Evolutionary conservation across 2,797 vertebrate genomes (phyloP), one percentile per base, ranked within the genome.

Genomic region (Rousettus madagascariensis): DNA sequence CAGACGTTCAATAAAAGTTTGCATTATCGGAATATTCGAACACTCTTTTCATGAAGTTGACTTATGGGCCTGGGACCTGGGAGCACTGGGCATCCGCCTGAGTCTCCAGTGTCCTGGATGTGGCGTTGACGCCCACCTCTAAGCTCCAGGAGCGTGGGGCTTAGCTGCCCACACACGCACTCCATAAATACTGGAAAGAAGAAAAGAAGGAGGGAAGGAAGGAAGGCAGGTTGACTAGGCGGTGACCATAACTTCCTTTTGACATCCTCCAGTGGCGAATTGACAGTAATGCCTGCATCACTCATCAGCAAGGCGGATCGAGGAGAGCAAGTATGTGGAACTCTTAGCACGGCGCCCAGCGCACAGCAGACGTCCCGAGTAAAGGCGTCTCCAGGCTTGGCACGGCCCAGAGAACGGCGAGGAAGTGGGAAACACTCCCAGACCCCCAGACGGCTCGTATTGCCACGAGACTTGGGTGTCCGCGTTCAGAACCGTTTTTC

Each of bases 221-320:
- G 26, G 17, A 2, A 8, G 1, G 12, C 1, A 15, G 0, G 1
- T 0, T 19, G 22, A 36, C 7, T 4, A 28, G n/a, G 22, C 36
- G 16, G 20, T 28, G 24, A 87, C 15, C 8, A 1, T 19, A 24
- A 28, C 77, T 84, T 69, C 68, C 65, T 49, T 53, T 41, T 41
- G 43, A 57, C 24, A 71, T 43, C 0, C 24, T 6, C 51, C 53
- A 7, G 0, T 6, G 38, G 69, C 30, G 10, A 77, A 41, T 33
- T 26, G 43, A 69, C 53, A 51, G 3, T 59, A 51, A 49, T 5
- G 16, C 26, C 30, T 8, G 8, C 4, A 22, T 28, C 74, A 28
- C 49, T 41, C n/a, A 8, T 38, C 79, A 49, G 10, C 0, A 15
- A 61, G 68, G 46, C 30, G 3, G 51, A 66, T 36, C 8, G 6